A percentile compares a stretch with the other conserved stretches of the same genome.
These are phyloP conservation scores for Siniperca knerii DNA, from an alignment of 2,113 vertebrate species.

Conservation along the genomic window DNA sequence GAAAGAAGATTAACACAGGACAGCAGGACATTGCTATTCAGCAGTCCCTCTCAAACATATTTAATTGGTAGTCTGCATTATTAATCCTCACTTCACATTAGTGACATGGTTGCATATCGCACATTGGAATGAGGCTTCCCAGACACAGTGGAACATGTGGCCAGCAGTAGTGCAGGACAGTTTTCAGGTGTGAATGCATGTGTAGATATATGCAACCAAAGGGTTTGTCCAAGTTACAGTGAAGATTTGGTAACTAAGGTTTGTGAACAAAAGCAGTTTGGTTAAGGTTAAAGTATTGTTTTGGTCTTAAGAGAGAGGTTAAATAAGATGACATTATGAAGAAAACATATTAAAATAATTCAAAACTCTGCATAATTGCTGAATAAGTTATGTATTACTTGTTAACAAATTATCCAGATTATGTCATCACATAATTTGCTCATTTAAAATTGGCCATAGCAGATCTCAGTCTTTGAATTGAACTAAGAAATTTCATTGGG, in stretches of 20 bases:
- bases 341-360: not conserved
- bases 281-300: not conserved
- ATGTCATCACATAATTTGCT: not conserved
- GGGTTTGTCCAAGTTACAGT: not conserved
- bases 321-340: not conserved
- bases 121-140: not conserved
- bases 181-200: not conserved
- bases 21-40: not conserved
- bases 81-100: not conserved
- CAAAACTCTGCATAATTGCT: not conserved
- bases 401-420: not conserved
- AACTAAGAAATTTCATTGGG: not conserved
- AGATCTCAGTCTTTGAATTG: not conserved
- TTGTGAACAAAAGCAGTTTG: not conserved
- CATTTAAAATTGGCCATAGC: not conserved
- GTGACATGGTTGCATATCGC: not conserved
- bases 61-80: not conserved
- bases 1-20: conserved; percentile 16
- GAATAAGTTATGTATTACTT: not conserved
- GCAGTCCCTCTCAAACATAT: not conserved
- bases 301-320: not conserved
- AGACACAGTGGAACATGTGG: not conserved
- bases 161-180: not conserved
- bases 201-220: not conserved
- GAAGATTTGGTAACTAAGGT: not conserved